Evolutionary conservation across 2,888 invertebrate genomes (phyloP), one percentile per base, ranked within the genome.

Genomic region (Drosophila mimica): DNA sequence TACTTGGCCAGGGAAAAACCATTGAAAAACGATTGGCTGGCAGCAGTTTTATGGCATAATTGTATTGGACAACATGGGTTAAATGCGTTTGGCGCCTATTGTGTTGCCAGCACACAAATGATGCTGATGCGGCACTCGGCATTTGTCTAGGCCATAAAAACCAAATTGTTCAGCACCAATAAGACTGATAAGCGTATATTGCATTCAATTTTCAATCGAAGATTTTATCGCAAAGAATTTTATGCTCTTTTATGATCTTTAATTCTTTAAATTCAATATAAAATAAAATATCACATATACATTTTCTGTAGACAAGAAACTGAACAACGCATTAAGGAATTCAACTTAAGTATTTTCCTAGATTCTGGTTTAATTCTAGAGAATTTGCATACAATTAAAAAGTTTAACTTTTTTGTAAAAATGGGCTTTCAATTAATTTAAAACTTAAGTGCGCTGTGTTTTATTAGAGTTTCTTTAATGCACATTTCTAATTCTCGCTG

Each of bases 21-120:
- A 83, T 79, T 79, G 57, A 58, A 79, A 78, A 67, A 59, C 74
- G 70, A 82, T 78, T 81, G 84, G 75, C 62, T 70, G 66, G 51
- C 57, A 74, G 63, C 52, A 53, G 51, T 70, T 64, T 62, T 53
- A 57, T 49, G 64, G 43, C 57, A 67, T 74, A 71, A 83, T 84
- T 87, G 84, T 79, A 58, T 68, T 69, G 74, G 76, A 48, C 63
- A 79, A 51, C 72, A 72, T 74, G 63, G 79, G 74, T 73, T 81
- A 70, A 81, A 51, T 64, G 74, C 38, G 57, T 31, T 53, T 25
- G 46, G 8, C n/a, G 49, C 31, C 46, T 53, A 64, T 62, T 64
- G 78, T 58, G 40, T 8, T 34, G n/a, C 38, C 31, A 11, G 30
- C 20, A 30, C 51, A 64, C 52, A 67, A 70, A 58, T 58, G 15